Percentiles rank a stretch among this genome's conserved stretches.
Conservation (phyloP, 2,888 invertebrate genomes). For the Trypoxylon attenuatum region DNA sequence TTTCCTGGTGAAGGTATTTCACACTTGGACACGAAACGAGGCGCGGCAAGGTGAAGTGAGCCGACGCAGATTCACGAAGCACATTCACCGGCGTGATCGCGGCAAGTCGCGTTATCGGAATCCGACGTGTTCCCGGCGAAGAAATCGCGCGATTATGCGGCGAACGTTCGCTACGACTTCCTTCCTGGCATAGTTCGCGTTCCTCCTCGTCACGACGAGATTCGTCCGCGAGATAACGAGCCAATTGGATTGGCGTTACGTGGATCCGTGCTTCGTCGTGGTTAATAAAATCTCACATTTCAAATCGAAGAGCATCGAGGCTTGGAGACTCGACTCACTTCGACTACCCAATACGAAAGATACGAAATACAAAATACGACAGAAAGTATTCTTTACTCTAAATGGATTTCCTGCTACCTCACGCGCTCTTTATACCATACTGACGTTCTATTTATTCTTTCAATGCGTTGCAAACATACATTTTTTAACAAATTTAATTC, state of each 20-base stretch:
- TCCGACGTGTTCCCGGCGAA: constrained; percentile 42
- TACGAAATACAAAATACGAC: no score
- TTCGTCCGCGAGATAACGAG: constrained; percentile 30
- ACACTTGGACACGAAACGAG: constrained; percentile 17
- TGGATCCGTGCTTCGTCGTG: constrained; percentile 7
- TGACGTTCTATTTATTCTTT: no score
- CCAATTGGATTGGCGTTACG: constrained; percentile 38
- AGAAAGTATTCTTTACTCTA: no score
- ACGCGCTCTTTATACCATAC: no score
- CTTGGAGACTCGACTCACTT: no score
- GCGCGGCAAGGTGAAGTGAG: background rate
- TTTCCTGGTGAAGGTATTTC: constrained; percentile 25
- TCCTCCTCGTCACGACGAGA: constrained; percentile 41
- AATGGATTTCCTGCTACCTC: no score
- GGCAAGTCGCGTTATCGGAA: constrained; percentile 48
- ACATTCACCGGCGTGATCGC: constrained; percentile 25
- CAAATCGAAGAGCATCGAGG: no score
- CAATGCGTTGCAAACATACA: no score
- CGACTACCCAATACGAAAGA: no score
- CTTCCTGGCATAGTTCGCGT: constrained; percentile 47
- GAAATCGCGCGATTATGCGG: constrained; percentile 50
- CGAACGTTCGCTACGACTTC: constrained; percentile 47
- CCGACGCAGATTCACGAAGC: background rate
- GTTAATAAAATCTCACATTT: constrained; percentile 35
- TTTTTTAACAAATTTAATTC: no score